Base-by-base conservation (phyloP, 2,888 invertebrate species). In the Cheilosia vernalis region DNA sequence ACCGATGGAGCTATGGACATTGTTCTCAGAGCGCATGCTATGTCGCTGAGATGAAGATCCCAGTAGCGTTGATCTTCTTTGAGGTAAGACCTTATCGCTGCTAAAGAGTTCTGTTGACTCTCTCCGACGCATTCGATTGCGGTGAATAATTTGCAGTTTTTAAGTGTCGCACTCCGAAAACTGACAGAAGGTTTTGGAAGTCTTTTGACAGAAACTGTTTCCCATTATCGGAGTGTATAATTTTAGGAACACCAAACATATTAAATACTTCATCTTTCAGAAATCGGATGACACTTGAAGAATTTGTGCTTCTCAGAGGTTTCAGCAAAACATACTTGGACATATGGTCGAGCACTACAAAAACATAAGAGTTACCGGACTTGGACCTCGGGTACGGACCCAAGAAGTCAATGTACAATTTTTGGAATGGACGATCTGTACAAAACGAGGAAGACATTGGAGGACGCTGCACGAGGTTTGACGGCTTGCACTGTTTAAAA, bases 91-190 rank as follows among this genome's bases (percentile, higher is more conserved):
- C 80, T 47, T 2, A 91, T 88, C 55, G 89, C 89, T 0, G 89
- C 89, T 5, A 89, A 87, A 90, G 60, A 0, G 89, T 88, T 19
- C 89, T 77, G 66, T 91, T 90, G 0, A 89, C 87, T 0, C 89
- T 74, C 72, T 91, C 91, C 0, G 89, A 89, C 6, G 89, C 89
- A 73, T 91, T 91, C 4, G 51, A 27, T 15, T 63, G 63, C 0
- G 66, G 66, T 42, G 66, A 27, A 27, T 66, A 66, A 37, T 42
- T 27, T 4, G 47, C 56, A 0, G 87, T 89, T 60, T 82, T 88
- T 0, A 69, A 69, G 4, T 58, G 37, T 13, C 13, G 10, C 4
- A 37, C 37, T 13, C 37, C 37, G 37, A 13, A 53, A n/a, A 33
- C 6, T 2, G 21, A 4, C 17, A 88, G 27, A 7, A 88, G 27